Base-by-base conservation (phyloP, 2,888 invertebrate species). In the Adineta ricciae region DNA sequence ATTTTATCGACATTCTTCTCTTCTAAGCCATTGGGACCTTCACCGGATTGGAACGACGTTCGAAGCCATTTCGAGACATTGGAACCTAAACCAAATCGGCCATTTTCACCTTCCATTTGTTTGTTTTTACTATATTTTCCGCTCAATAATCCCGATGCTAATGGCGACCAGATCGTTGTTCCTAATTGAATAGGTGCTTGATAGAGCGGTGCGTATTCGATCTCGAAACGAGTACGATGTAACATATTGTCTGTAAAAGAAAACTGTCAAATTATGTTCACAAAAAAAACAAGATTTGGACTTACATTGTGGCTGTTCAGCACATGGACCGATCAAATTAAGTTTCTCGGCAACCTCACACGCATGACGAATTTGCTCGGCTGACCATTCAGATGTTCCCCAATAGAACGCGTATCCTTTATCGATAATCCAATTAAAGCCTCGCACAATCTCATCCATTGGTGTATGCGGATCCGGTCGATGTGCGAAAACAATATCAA, bases 101-200 rank as follows among this genome's bases (percentile, higher is more conserved):
- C 21, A 38, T 38, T 8, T 21, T 9, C 11, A 38, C 24, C 24
- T 38, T 38, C 21, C 19, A 38, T 21, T 21, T 38, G 93, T 14
- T 94, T 94, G 27, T 27, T 56, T 46, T 46, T 46, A 86, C 95
- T 94, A 86, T 92, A 92, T 90, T 95, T 95, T 84, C 94, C 93
- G 84, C 94, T 94, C 24, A 94, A 93, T 88, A 96, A 93, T 54
- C 96, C 96, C 91, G 96, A 96, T 4, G 96, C 95, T 73, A 96
- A 93, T 8, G 97, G 96, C 1, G 96, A 96, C 96, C 97, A 97
- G 21, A 94, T 95, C 94, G 97, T 96, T 88, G 96, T 93, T 86
- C 97, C 96, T 90, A 38, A 73, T 32, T 21, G 4, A 27, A n/a
- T 56, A 8, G 19, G 21, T 24, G 19, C 1, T 38, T 73, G 19